Evolutionary conservation across 37 sponge, comb jelly and placozoan genomes (phyloP), one percentile per base, ranked within the genome.

Genomic region (Oopsacas minuta): DNA sequence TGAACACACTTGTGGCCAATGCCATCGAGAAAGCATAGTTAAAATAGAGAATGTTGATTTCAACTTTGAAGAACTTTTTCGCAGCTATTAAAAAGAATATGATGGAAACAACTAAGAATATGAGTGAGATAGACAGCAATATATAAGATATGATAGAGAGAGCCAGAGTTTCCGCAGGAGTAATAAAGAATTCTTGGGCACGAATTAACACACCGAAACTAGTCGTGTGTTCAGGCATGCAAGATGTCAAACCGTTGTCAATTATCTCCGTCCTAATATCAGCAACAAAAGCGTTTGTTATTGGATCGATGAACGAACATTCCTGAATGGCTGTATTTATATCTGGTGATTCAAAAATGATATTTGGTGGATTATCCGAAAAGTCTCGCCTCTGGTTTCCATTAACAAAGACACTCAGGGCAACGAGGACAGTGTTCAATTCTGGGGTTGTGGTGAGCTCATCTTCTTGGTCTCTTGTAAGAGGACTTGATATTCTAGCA

Each of bases 31-130:
- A 3, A 3, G 75, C 75, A n/a, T 20, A 61, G 28, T 61, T 61
- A n/a, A 61, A 61, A 61, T 61, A 61, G 75, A 61, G 75, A n/a
- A 61, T 61, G 22, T 61, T 61, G 17, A 34, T 61, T 61, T 61
- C 75, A 61, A 61, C 75, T 12, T 61, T 61, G 75, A 61, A 61
- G 75, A 61, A 61, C 7, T n/a, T 61, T n/a, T 61, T 61, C 22
- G 75, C 7, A 61, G 75, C 22, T 7, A 61, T 12, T 10, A 61
- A n/a, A 12, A 61, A 61, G 20, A 61, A n/a, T 25, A 61, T 61
- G 7, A 61, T 10, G 1, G 75, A 61, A 10, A 61, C 22, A n/a
- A 61, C 75, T 34, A 61, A n/a, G 75, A 61, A 61, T 32, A 61
- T 61, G 1, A 61, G 75, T 32, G 75, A 61, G 5, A 61, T 61